Conservation (phyloP, 2,113 vertebrate species). For the Myiagra hebetior region DNA sequence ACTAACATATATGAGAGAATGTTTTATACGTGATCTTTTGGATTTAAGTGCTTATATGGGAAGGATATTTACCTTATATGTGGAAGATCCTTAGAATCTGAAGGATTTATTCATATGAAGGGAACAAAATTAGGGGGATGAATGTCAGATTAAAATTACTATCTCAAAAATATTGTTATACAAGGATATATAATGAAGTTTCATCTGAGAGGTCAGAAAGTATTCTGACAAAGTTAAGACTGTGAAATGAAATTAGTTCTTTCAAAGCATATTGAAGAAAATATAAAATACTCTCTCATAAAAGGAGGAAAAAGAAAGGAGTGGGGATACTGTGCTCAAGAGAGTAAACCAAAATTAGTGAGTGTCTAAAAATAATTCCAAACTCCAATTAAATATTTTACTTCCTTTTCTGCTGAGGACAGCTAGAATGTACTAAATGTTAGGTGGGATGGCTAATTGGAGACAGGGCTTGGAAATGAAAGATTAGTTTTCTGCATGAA, state of each 20-base stretch:
- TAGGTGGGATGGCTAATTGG: neutral
- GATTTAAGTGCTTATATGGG: neutral
- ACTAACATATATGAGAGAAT: neutral
- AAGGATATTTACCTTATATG: neutral
- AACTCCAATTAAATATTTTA: neutral
- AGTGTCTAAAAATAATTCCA: neutral
- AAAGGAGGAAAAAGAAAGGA: neutral
- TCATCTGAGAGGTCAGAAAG: neutral
- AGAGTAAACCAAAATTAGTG: neutral
- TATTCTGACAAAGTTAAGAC: neutral
- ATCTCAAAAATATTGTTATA: neutral
- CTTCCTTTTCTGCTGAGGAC: neutral
- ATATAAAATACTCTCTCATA: neutral
- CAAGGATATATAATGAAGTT: neutral
- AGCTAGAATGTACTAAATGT: neutral
- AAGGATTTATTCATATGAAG: neutral
- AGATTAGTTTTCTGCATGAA: neutral
- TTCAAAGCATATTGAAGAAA: neutral
- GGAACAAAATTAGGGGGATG: neutral
- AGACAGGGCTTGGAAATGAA: neutral
- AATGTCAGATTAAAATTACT: neutral
- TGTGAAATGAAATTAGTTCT: neutral
- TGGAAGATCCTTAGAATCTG: neutral
- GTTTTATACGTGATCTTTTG: neutral
- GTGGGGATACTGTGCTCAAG: neutral